Base-by-base conservation (phyloP, 2,113 vertebrate species). In the Verasper variegatus region DNA sequence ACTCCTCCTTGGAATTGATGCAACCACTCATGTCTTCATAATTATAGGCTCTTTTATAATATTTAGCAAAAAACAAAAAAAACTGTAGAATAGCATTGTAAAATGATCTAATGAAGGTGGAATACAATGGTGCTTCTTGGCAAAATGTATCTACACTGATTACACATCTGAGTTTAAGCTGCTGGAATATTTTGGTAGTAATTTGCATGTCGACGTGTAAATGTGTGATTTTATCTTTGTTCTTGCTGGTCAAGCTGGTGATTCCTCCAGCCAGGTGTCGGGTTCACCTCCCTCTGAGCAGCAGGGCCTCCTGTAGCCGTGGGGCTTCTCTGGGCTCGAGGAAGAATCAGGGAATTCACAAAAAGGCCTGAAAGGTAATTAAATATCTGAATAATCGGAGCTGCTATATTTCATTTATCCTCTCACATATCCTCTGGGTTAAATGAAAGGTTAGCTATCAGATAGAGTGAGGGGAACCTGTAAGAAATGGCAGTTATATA, bases 1-100 rank as follows among this genome's bases (percentile, higher is more conserved):
- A 82, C 83, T 91, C 89, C 89, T 90, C 90, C 87, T 85, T 87
- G 81, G 85, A 88, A 77, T 80, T 78, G 76, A 88, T 89, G 85
- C 84, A 89, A 87, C 70, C 81, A 87, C 86, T 89, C 78, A 73
- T 82, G 80, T 86, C 86, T 88, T 81, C 27, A 76, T 90, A 89
- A 91, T 90, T 92, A 76, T 75, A 91, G 82, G 88, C 74, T 90
- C 81, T 72, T 83, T 88, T 85, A 82, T 87, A 88, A 84, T 86
- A 91, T 88, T 89, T 90, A 71, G 70, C 83, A 67, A 84, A 91
- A 88, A 67, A 85, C 89, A 86, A 82, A 20, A 45, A 74, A 66
- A 77, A 87, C 67, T 84, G 82, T 49, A 76, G 76, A 74, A 75
- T 13, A 18, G 47, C 13, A 17, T 31, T 31, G 31, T 31, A 31